Evolutionary conservation across 2,797 vertebrate genomes (phyloP).

Genomic region (Lutjanus argentimaculatus): DNA sequence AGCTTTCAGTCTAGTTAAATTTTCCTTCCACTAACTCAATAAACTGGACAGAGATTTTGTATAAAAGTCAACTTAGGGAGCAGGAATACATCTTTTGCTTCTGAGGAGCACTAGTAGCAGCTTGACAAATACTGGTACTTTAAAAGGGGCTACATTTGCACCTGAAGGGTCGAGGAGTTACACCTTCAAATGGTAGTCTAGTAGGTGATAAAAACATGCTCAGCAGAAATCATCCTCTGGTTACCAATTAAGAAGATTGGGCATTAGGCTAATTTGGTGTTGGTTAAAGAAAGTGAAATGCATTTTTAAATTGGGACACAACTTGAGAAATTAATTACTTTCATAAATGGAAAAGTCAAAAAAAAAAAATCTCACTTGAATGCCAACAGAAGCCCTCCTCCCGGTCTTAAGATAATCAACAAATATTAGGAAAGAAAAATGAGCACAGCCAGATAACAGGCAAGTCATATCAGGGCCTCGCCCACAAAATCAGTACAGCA

Average conservation of each 20-base stretch:
- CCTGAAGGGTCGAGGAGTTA: neutral
- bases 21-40: constrained; percentile 37
- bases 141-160: constrained; percentile 18
- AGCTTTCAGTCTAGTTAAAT: constrained; percentile 17
- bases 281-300: constrained; percentile 11
- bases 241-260: constrained; percentile 7
- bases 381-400: neutral
- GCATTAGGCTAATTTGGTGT: neutral
- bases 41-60: constrained; percentile 27
- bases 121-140: neutral
- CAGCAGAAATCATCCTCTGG: constrained; percentile 6
- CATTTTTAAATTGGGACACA: constrained; percentile 23
- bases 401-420: constrained; percentile 29
- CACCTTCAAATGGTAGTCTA: neutral
- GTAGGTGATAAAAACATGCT: neutral
- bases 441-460: constrained; percentile 31
- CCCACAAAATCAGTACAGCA: constrained; percentile 29
- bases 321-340: constrained; percentile 24
- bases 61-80: constrained; percentile 13
- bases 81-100: constrained; percentile 19
- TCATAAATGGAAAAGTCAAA: constrained; percentile 27
- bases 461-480: constrained; percentile 8
- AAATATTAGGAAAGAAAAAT: constrained; percentile 46
- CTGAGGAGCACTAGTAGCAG: neutral
- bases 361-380: constrained; percentile 25